Evolutionary conservation across 2,888 invertebrate genomes (phyloP).

Genomic region (Oeneis ivallda): DNA sequence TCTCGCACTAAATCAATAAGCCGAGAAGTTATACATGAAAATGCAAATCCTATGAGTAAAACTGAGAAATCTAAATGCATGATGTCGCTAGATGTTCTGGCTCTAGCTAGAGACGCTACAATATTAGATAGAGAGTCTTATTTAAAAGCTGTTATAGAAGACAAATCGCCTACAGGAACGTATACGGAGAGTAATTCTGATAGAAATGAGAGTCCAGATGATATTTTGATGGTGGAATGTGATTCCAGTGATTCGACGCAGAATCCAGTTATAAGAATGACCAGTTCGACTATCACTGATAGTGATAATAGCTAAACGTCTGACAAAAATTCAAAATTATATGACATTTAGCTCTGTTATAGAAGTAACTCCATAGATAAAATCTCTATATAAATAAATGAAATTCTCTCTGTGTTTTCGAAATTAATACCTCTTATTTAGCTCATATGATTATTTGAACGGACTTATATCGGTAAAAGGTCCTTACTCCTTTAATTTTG

Average conservation of each 20-base stretch:
- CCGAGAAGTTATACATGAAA: conserved; percentile 66
- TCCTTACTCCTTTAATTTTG: no score
- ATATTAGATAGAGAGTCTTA: conserved; percentile 73
- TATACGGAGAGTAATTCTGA: conserved; percentile 76
- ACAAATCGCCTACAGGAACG: conserved; percentile 73
- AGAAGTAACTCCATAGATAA: neutral
- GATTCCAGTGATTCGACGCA: conserved; percentile 75
- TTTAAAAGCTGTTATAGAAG: conserved; percentile 74
- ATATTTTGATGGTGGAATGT: conserved; percentile 75
- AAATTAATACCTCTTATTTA: no score
- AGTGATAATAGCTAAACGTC: conserved; percentile 69
- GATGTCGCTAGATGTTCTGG: conserved; percentile 75
- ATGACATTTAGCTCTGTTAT: neutral
- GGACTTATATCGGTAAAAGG: no score
- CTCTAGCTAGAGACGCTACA: conserved; percentile 67
- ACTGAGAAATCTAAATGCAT: conserved; percentile 73
- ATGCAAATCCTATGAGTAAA: conserved; percentile 59
- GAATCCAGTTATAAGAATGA: conserved; percentile 76
- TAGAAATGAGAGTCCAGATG: conserved; percentile 73
- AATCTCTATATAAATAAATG: no score
- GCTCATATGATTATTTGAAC: no score
- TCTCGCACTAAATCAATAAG: conserved; percentile 65
- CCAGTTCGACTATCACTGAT: conserved; percentile 71
- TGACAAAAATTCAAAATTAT: neutral
- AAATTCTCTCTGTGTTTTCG: no score